Evolutionary conservation across 2,888 invertebrate species (phyloP), one percentile per base, ranked within the genome.

Genomic region (Ennomos fuscantarius): DNA sequence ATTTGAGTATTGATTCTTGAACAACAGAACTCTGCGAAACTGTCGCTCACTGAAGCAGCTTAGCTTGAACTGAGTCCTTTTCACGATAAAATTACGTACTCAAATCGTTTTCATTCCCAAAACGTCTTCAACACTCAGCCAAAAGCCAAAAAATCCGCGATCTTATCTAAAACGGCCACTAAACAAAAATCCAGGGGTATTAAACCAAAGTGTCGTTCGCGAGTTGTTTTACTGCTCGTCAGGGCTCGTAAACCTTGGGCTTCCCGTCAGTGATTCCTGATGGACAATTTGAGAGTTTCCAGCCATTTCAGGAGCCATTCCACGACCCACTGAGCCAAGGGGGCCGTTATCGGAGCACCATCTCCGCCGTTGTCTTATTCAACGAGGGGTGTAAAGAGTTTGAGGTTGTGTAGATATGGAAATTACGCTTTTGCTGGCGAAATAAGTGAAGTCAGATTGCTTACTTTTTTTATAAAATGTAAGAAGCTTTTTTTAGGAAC

Each of bases 231-330:
- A 87, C 84, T 82, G 81, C 53, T 78, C 73, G 74, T 77, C 79
- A 76, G 77, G 78, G 83, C 70, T 84, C 84, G 86, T 89, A 89
- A 89, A 89, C 81, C 84, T 78, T 73, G 77, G 78, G 73, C 71
- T 75, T 69, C 74, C 74, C 74, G 71, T 81, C 87, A 84, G 83
- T 88, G 88, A 88, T 87, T 85, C 85, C 84, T 89, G 90, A 91
- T 90, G 89, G 91, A 88, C 90, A 88, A 85, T 91, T 90, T 86
- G 87, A 83, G 89, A 87, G 83, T 86, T 83, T 79, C 72, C 53
- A 74, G 65, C 68, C 61, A 71, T 73, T 74, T 33, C 55, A 51
- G 44, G 15, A 73, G 68, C 68, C 63, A 71, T 73, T 74, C 49
- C 34, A 50, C 57, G 56, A 63, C 57, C 63, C 62, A 55, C 50